Evolutionary conservation across 2,888 invertebrate genomes (phyloP), one percentile per base, ranked within the genome.

Genomic region (Amaurobius ferox): DNA sequence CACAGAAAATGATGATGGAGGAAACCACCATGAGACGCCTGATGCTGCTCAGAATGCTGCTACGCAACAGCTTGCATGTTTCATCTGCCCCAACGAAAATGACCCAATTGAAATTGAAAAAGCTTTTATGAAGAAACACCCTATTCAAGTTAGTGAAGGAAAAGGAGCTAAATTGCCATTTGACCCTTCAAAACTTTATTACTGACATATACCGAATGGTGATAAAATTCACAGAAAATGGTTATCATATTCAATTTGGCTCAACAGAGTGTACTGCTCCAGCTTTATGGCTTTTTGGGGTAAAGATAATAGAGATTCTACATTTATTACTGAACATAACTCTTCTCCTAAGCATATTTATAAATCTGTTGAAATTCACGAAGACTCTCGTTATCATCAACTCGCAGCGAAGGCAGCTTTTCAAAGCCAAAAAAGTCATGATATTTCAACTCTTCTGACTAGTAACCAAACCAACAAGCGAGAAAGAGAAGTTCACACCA

Each of bases 391-490:
- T n/a, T n/a, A n/a, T n/a, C n/a, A n/a, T n/a, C n/a, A n/a, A n/a
- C n/a, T n/a, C n/a, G n/a, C n/a, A 23, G 9, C 19, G 6, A 61
- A 19, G 26, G 61, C 61, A 61, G 61, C 61, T 16, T 7, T 61
- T n/a, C 61, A 61, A 61, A 61, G 61, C 23, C 61, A 61, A 61
- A 61, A 26, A 61, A 23, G 61, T n/a, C 26, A 61, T 19, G 16
- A 61, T 26, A 61, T 61, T n/a, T 61, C 61, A 16, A 61, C 61
- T 19, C 61, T 61, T 61, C 26, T 61, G 61, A 26, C 61, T 61
- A 19, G 6, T 19, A 61, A 61, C 61, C 61, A 61, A 61, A n/a
- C 23, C 19, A 61, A 61, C 16, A 16, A 23, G 61, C n/a, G n/a
- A n/a, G n/a, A n/a, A n/a, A n/a, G n/a, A n/a, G n/a, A n/a, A n/a